Base-by-base conservation (phyloP, 2,113 vertebrate species). In the Dipodomys merriami region DNA sequence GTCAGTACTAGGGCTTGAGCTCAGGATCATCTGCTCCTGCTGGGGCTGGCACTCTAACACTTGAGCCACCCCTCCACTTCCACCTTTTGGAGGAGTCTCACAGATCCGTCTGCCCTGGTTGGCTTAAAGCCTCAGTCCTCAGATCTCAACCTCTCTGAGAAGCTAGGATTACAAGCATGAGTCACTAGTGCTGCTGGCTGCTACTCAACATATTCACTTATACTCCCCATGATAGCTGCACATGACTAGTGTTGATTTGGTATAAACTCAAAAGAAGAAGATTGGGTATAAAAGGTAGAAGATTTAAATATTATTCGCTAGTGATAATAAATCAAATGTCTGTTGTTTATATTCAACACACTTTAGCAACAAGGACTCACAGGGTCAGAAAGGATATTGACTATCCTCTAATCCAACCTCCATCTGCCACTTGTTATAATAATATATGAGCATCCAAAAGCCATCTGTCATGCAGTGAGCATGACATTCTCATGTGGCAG, bases 391-490 rank as follows among this genome's bases (percentile, higher is more conserved):
- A 91, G 84, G 88, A 95, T 94, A 88, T 1, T 30, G 80, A 89
- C 91, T 86, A 78, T 84, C 85, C 96, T 95, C 93, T 49, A 69
- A 86, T 22, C 39, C 89, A 23, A 11, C 29, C 33, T 85, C 94
- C 20, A 95, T 85, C 67, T 93, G 95, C 86, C 94, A 0, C 0
- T 2, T 62, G 18, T 44, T 89, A 79, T 74, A 94, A 95, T 95
- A 95, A 68, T 72, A 79, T 74, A 77, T 27, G 68, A 95, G 69
- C n/a, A 88, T 64, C 91, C 69, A 73, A 88, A 90, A 92, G 86
- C 91, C 71, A 92, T 33, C 67, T 93, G 79, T 83, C 94, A 95
- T 84, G 7, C 72, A 73, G 16, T 65, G 71, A 85, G 83, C 12
- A 6, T 1, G 35, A 83, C 30, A 88, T 15, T 49, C 82, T 68